phyloP scores from a whole-genome alignment of 2,888 invertebrate species.

The Hydropsyche betteni region DNA sequence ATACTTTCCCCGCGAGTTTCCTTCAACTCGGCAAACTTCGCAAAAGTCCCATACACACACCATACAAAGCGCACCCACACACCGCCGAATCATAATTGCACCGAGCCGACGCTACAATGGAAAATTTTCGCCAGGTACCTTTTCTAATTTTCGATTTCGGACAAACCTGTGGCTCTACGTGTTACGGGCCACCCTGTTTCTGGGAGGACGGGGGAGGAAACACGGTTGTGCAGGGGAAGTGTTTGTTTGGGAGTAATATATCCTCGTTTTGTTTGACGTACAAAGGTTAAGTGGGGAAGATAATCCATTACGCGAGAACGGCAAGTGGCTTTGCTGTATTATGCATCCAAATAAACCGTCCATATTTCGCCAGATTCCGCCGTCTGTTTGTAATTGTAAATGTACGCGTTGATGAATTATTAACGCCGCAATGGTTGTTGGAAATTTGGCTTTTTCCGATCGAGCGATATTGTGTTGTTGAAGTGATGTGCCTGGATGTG shows the following conservation, averaged over 20 bases:
- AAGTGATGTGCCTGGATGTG: too few species aligned
- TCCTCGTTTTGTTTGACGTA: slow-evolving; percentile 42
- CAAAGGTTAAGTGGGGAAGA: slow-evolving; percentile 42
- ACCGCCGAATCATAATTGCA: too few species aligned
- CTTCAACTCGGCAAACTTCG: background rate
- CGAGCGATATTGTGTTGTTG: too few species aligned
- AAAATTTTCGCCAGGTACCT: too few species aligned
- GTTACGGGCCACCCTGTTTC: background rate
- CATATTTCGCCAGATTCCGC: slow-evolving; percentile 31
- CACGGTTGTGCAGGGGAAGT: slow-evolving; percentile 31
- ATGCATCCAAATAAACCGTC: slow-evolving; percentile 41
- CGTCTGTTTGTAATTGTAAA: background rate
- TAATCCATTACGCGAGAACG: slow-evolving; percentile 40
- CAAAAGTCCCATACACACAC: too few species aligned
- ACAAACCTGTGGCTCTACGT: too few species aligned
- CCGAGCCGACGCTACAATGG: too few species aligned
- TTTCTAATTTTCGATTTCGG: too few species aligned
- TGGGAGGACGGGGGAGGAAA: background rate
- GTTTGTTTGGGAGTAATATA: slow-evolving; percentile 42
- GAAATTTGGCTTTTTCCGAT: too few species aligned
- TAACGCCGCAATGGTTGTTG: too few species aligned
- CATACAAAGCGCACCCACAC: too few species aligned
- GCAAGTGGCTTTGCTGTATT: slow-evolving; percentile 37
- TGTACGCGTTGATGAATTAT: too few species aligned
- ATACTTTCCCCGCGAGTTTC: slow-evolving; percentile 20